Base-by-base conservation (phyloP, 2,797 vertebrate genomes). In the Xenentodon cancila region DNA sequence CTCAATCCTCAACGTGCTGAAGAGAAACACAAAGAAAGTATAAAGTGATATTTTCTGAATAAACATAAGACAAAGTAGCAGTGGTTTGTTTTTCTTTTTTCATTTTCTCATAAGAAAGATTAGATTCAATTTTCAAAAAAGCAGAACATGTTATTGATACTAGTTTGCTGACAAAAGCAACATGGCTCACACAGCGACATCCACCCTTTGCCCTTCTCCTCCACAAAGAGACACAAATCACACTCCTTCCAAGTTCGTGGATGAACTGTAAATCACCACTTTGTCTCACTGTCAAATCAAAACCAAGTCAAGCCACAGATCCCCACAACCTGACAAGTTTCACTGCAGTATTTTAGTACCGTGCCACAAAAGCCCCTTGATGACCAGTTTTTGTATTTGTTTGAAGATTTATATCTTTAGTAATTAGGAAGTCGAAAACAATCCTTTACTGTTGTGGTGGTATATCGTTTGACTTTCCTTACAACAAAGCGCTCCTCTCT, bases 21-120 rank as follows among this genome's bases (percentile, higher is more conserved):
- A 40, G 37, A 40, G 37, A 15, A 15, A 40, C 9, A 20, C n/a
- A 19, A 20, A 20, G 9, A 16, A 15, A 5, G 20, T 15, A 48
- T 48, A 20, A 20, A 15, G 46, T 20, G 20, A 21, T 4, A 15
- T 11, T 30, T 34, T n/a, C 19, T 55, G 12, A 43, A 45, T 58
- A 61, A 46, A 70, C 56, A 61, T 49, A 25, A 71, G 52, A 27
- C 76, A 62, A 9, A 15, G 15, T 15, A 34, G 22, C 25, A 21
- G 1, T 37, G 34, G 9, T 9, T 22, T 15, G n/a, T 11, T 21
- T 9, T 32, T 51, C 7, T 27, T n/a, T 9, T n/a, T 32, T 25
- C n/a, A 19, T 53, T 62, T 15, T 42, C 67, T 48, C 18, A 51
- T 51, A 58, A 19, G 48, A 25, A 57, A 58, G 56, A 32, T 51